Percentiles rank a stretch among this genome's conserved stretches.
These are phyloP conservation scores for Hydrolagus affinis DNA, from an alignment of 2,113 vertebrate species.

Conservation along the genomic window DNA sequence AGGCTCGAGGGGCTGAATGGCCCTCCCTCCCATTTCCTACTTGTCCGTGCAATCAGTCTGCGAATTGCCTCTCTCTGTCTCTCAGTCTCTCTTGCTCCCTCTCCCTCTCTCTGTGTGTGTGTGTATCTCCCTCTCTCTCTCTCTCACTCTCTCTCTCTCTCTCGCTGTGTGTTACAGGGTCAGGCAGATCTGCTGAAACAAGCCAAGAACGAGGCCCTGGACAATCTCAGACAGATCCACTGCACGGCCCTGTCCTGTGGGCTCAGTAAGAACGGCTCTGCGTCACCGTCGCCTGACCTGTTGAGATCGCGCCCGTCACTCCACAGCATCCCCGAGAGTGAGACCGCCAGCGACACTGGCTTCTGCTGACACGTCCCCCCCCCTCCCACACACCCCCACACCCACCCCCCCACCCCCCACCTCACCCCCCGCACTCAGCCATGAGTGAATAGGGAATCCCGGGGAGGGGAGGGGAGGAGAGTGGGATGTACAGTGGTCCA, in stretches of 20 bases:
- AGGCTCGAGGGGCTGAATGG: no score
- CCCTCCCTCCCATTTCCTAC: no score
- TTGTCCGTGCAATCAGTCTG: no score
- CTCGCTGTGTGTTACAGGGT: conserved; percentile 52
- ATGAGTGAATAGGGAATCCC: conserved; percentile 32
- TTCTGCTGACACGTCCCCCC: conserved; percentile 58
- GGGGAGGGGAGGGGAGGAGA: conserved; percentile 32
- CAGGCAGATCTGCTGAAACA: conserved; percentile 83
- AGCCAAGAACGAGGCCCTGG: conserved; percentile 71
- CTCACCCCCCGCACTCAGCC: not conserved
- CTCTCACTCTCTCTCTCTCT: no score
- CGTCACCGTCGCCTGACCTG: conserved; percentile 51
- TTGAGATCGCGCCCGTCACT: conserved; percentile 40
- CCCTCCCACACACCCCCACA: not conserved
- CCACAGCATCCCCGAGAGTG: conserved; percentile 61
- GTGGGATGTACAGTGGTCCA: no score
- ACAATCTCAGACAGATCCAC: conserved; percentile 82
- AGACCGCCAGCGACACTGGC: conserved; percentile 44
- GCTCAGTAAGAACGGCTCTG: conserved; percentile 66
- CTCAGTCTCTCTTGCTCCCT: no score
- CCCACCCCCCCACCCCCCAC: not conserved
- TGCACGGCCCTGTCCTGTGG: conserved; percentile 78
- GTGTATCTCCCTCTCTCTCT: no score
- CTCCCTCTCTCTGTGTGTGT: no score
- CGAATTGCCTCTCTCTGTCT: no score